Percentiles rank a stretch among this genome's conserved stretches.
These are phyloP conservation scores for Melanotaenia boesemani DNA, from an alignment of 2,797 vertebrate genomes.

Conservation along the genomic window DNA sequence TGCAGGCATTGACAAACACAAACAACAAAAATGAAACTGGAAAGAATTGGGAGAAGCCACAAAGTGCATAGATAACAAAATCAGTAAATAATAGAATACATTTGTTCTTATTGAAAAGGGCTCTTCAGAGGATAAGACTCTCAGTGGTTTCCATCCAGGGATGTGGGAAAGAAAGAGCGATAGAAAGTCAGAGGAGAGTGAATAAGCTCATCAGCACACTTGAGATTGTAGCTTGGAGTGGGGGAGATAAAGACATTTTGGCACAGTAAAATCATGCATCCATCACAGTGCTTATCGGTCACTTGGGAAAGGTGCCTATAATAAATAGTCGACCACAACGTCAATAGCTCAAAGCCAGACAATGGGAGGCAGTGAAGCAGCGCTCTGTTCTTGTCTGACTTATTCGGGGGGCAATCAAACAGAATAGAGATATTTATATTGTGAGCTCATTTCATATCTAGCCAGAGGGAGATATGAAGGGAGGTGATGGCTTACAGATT, in stretches of 20 bases:
- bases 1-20: conserved; percentile 20
- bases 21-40: conserved; percentile 29
- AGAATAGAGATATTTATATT: conserved; percentile 75
- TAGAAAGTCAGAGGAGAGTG: conserved; percentile 46
- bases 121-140: conserved; percentile 51
- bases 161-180: conserved; percentile 25
- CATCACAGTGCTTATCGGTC: conserved; percentile 83
- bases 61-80: conserved; percentile 61
- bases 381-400: conserved; percentile 77
- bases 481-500: conserved; percentile 78
- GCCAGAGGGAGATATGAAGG: conserved; percentile 56
- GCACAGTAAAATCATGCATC: conserved; percentile 77
- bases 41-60: conserved; percentile 26
- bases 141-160: conserved; percentile 48
- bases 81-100: conserved; percentile 67
- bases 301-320: conserved; percentile 80
- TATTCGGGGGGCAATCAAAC: conserved; percentile 81
- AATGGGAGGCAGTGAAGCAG: conserved; percentile 68
- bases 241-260: conserved; percentile 81
- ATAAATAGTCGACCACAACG: conserved; percentile 74
- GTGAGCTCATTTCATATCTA: conserved; percentile 76
- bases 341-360: conserved; percentile 74
- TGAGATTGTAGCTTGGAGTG: conserved; percentile 71
- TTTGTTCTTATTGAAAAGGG: conserved; percentile 66
- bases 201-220: conserved; percentile 69